A percentile compares a stretch with the other conserved stretches of the same genome.
Conservation (phyloP, 2,888 invertebrate species). For the Eristalinus sepulchralis region DNA sequence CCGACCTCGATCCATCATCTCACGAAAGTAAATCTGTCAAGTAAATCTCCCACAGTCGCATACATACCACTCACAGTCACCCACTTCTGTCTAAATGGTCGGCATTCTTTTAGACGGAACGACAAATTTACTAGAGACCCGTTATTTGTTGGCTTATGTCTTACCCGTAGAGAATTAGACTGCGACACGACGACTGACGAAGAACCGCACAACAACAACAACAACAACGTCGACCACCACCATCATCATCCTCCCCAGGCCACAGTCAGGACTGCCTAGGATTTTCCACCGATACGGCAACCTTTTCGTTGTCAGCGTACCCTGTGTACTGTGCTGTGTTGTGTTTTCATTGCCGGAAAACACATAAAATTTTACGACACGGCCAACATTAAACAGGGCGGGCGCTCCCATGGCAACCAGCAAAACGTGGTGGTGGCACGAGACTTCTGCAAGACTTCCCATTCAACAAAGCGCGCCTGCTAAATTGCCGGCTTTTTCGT, state of each 20-base stretch:
- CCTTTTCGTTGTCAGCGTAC: conserved; percentile 53
- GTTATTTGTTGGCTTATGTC: conserved; percentile 1
- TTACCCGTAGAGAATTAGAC: conserved; percentile 10
- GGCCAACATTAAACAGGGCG: conserved; percentile 75
- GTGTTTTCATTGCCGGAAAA: conserved; percentile 78
- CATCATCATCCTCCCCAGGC: neutral
- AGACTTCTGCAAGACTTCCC: conserved; percentile 52
- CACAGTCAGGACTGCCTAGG: neutral
- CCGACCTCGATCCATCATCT: neutral
- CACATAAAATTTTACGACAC: conserved; percentile 80
- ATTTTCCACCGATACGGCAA: neutral
- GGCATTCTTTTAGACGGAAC: neutral
- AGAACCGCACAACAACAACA: neutral
- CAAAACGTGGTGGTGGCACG: conserved; percentile 28
- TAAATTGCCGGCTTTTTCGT: conserved; percentile 61
- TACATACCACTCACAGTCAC: neutral
- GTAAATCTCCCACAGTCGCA: neutral
- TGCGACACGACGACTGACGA: neutral
- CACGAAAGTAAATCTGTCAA: neutral
- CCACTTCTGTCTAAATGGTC: neutral
- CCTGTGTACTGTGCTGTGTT: conserved; percentile 48
- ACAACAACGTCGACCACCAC: neutral
- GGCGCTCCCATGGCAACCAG: conserved; percentile 73
- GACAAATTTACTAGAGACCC: neutral
- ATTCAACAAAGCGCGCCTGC: conserved; percentile 46